Base-by-base conservation (phyloP, 2,797 vertebrate species). In the Limnodromus scolopaceus region DNA sequence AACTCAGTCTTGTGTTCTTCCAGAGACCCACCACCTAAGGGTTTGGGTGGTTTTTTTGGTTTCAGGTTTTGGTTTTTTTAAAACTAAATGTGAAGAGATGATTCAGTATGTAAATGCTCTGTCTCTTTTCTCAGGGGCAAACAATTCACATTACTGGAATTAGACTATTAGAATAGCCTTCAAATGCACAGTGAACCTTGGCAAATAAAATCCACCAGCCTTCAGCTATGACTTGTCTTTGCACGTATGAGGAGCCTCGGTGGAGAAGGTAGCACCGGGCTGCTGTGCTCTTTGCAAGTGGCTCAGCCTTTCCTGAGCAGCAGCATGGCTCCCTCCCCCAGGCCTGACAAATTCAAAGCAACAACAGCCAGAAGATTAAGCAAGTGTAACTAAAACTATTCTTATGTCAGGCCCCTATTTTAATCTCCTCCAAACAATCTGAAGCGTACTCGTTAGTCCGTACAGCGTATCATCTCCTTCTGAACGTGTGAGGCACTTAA, bases 1-100 rank as follows among this genome's bases (percentile, higher is more conserved):
- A 98, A 97, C 95, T 98, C 98, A 97, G 95, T 34, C 88, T 85
- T 93, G 69, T 91, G 45, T 89, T 86, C 92, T 97, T 97, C 74
- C 89, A 91, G 92, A 93, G 92, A 93, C 89, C 89, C 77, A 97
- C 95, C 91, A 96, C 94, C 95, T 97, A 95, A 94, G 95, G 96
- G 92, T 96, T 95, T 89, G 68, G 64, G 70, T 84, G 54, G 2
- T 18, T 74, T 51, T 66, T 83, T 93, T 18, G 17, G n/a, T 51
- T 80, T 80, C 10, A 22, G 22, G 9, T 16, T 68, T 95, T 39
- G 10, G 30, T 2, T 68, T 91, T 97, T 97, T 95, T 97, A 84
- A 93, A 93, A 93, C 84, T 83, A 65, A 83, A 96, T 94, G 87
- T 94, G 93, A 94, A 89, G 89, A 95, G 87, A 97, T 96, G 94